Percentiles rank a stretch among this genome's conserved stretches.
These are phyloP conservation scores for Neelides folsomi DNA, from an alignment of 2,888 invertebrate species.

Conservation along the genomic window DNA sequence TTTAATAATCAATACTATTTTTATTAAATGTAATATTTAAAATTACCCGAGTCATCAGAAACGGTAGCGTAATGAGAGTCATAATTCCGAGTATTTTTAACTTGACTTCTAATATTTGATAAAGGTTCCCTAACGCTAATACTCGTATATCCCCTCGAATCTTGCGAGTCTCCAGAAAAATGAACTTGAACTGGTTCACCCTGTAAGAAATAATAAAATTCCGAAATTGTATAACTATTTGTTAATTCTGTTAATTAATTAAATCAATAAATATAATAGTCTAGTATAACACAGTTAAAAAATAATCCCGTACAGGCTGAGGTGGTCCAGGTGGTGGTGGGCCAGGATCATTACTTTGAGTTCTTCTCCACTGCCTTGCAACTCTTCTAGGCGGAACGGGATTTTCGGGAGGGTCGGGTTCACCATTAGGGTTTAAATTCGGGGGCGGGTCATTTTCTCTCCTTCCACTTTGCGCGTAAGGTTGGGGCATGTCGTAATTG, in stretches of 20 bases:
- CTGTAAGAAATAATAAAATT: no score
- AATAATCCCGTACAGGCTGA: no score
- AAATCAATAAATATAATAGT: no score
- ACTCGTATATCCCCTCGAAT: constrained; percentile 78
- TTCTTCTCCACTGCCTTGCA: constrained; percentile 24
- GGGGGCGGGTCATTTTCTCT: not conserved
- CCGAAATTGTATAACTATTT: no score
- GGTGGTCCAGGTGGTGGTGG: constrained; percentile 1
- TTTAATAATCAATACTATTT: no score
- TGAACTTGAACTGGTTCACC: no score
- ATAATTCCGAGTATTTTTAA: constrained; percentile 39
- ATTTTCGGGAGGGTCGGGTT: constrained; percentile 6
- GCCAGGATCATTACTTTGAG: constrained; percentile 17
- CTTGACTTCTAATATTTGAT: constrained; percentile 59
- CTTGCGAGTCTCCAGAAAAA: constrained; percentile 83
- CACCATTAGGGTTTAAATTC: not conserved
- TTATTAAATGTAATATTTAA: not conserved
- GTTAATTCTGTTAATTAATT: no score
- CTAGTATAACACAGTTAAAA: no score
- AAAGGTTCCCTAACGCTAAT: constrained; percentile 80
- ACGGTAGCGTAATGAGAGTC: constrained; percentile 60
- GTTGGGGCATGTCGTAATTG: constrained; percentile 33
- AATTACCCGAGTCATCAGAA: constrained; percentile 71
- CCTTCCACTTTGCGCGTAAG: constrained; percentile 17
- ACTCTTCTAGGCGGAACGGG: constrained; percentile 30